Evolutionary conservation across 2,113 vertebrate genomes (phyloP).

Genomic region (Xenotilapia flavipinnis): DNA sequence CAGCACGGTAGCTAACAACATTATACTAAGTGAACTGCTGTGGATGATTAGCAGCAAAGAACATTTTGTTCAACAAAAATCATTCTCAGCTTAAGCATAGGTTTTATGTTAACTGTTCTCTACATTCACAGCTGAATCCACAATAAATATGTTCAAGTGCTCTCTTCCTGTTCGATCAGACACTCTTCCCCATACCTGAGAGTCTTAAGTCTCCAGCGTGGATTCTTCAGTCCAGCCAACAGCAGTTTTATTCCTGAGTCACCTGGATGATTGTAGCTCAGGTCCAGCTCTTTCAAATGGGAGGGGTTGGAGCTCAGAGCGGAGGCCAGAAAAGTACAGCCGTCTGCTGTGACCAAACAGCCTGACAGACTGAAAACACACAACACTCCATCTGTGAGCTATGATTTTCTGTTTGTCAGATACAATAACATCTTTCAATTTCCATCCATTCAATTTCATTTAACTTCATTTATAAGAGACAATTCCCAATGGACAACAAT

Average conservation of each 20-base stretch:
- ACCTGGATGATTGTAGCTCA: background rate
- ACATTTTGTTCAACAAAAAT: background rate
- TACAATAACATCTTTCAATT: background rate
- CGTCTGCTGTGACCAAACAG: background rate
- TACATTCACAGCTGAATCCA: background rate
- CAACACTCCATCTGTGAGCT: background rate
- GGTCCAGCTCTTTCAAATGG: background rate
- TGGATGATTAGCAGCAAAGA: background rate
- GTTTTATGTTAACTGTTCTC: background rate
- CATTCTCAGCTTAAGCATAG: background rate
- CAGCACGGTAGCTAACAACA: background rate
- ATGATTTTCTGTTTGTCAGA: background rate
- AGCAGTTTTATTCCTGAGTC: accelerated
- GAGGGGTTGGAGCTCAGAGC: background rate
- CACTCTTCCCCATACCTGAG: background rate
- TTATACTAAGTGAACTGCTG: background rate
- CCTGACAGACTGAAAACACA: background rate
- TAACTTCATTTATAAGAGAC: background rate
- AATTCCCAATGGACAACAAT: background rate
- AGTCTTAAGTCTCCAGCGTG: background rate
- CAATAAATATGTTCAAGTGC: background rate
- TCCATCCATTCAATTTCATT: background rate
- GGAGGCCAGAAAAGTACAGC: background rate
- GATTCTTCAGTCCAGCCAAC: accelerated
- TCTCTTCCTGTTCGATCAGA: background rate